phyloP scores from a whole-genome alignment of 1,140 invertebrate species.

The Euura saliciscinereae region DNA sequence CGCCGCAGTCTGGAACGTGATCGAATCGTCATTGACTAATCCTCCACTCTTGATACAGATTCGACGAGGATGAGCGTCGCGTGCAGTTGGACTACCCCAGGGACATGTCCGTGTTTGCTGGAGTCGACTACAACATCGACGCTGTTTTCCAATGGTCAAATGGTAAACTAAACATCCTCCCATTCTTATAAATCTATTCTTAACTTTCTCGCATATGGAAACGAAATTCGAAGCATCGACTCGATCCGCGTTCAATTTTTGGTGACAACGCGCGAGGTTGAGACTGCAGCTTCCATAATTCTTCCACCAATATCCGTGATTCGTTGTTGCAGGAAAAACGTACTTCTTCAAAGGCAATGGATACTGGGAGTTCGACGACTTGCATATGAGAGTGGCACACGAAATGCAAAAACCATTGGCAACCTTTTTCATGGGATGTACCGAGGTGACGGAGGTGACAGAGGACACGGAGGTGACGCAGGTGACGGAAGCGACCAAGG shows the following conservation, averaged over 20 bases:
- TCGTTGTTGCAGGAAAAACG: constrained; percentile 76
- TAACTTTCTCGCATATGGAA: no score
- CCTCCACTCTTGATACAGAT: constrained; percentile 55
- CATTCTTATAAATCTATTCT: no score
- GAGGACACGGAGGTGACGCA: constrained; percentile 31
- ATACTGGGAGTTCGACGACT: constrained; percentile 94
- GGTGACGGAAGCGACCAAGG: no score
- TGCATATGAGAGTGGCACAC: constrained; percentile 80
- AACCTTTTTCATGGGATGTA: constrained; percentile 85
- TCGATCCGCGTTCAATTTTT: no score
- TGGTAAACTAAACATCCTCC: constrained; percentile 57
- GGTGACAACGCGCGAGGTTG: no score
- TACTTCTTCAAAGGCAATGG: constrained; percentile 95
- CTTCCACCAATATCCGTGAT: neutral
- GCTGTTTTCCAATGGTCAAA: constrained; percentile 87
- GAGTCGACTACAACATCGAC: constrained; percentile 82
- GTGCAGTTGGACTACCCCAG: constrained; percentile 89
- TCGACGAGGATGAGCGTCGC: constrained; percentile 75
- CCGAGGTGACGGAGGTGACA: constrained; percentile 57
- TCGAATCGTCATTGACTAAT: no score
- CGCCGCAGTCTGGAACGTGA: neutral
- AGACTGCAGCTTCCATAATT: no score
- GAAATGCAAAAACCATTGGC: constrained; percentile 72
- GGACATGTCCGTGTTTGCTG: constrained; percentile 86
- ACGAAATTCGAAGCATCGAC: no score